Evolutionary conservation across 2,888 invertebrate species (phyloP).

Genomic region (Spilosoma lubricipeda): DNA sequence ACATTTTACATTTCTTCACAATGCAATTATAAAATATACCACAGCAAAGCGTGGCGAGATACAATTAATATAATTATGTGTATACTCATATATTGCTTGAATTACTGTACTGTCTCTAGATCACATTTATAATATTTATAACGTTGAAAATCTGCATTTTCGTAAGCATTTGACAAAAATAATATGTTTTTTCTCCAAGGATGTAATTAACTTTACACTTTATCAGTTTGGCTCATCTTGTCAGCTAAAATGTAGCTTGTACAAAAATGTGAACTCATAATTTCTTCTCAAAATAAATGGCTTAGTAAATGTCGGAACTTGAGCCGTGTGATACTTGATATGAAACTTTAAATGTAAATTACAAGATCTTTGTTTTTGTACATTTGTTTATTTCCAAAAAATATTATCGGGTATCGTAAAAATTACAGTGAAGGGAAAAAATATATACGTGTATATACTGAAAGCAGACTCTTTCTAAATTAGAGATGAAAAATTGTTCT

Average conservation of each 20-base stretch:
- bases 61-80: background rate
- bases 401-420: background rate
- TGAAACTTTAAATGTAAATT: constrained; percentile 18
- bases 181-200: background rate
- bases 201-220: constrained; percentile 36
- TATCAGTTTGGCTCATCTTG: constrained; percentile 38
- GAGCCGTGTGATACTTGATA: constrained; percentile 32
- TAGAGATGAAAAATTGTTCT: background rate
- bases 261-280: constrained; percentile 33
- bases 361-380: constrained; percentile 13
- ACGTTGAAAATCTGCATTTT: background rate
- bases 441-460: background rate
- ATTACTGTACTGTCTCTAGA: background rate
- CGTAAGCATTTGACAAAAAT: background rate
- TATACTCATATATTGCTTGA: background rate
- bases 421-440: background rate
- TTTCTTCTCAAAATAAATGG: constrained; percentile 35
- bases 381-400: background rate
- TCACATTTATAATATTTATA: background rate
- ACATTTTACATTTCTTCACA: too few species aligned
- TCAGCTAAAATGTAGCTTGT: constrained; percentile 33
- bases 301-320: constrained; percentile 30
- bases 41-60: too few species aligned
- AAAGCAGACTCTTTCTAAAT: background rate
- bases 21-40: too few species aligned